Base-by-base conservation (phyloP, 2,888 invertebrate genomes). In the Bombylius major region DNA sequence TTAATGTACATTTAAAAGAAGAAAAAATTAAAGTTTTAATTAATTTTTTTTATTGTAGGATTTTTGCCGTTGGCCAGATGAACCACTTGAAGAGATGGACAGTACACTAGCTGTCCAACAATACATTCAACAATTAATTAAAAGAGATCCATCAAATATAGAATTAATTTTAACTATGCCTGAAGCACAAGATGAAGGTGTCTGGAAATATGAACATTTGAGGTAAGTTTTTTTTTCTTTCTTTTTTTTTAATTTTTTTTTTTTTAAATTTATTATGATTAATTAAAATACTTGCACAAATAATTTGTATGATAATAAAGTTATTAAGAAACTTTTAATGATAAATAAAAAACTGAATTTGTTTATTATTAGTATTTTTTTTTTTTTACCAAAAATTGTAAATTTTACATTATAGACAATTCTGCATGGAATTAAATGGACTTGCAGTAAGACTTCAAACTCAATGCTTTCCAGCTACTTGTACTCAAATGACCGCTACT, bases 121-220 rank as follows among this genome's bases (percentile, higher is more conserved):
- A 72, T 98, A 92, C 71, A 98, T 99, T 69, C 99, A 99, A 74
- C 98, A 99, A 77, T 85, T 93, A 63, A 98, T 99, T 65, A 82
- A 94, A 63, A 83, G 86, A 61, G 94, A 98, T 75, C 92, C 94
- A 34, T 83, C 89, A 11, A 92, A 95, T 77, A 88, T 98, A 58
- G 96, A 96, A 67, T 81, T 89, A 57, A 97, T 99, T 67, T 77
- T 99, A 52, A 92, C 87, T 66, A 94, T 97, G 79, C 99, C 99
- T 4, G 96, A 97, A 65, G 87, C 90, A 31, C 96, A 97, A 75
- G 97, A 98, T 71, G 96, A 97, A 75, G 97, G 98, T 46, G 98
- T 99, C 51, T 99, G 99, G 99, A 99, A 99, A 77, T 99, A 99
- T 73, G 99, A 99, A 77, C 99, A 99, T 78, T 80, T 99, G 58